Conservation (phyloP, 2,797 vertebrate genomes). For the Alcedo quadribrachys region DNA sequence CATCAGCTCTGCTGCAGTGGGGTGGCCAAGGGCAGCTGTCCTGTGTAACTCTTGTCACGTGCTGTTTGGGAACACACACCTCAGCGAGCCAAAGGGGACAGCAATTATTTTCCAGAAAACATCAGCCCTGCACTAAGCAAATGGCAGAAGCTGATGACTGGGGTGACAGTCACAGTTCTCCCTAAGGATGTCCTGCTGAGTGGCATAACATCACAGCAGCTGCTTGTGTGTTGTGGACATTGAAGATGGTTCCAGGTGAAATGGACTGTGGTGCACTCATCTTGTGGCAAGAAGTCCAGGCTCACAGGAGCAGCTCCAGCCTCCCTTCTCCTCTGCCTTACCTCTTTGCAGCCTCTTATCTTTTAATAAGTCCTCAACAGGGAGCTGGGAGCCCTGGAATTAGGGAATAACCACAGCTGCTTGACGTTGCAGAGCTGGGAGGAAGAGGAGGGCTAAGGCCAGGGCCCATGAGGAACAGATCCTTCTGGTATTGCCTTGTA, state of each 20-base stretch:
- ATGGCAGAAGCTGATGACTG: neutral
- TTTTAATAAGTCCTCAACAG: rapidly evolving
- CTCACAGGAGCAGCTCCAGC: neutral
- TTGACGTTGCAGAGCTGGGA: neutral
- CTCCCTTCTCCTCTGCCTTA: neutral
- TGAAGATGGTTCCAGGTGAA: neutral
- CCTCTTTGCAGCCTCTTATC: neutral
- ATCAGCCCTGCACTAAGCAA: neutral
- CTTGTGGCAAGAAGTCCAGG: neutral
- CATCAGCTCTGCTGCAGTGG: neutral
- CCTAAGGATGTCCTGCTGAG: neutral
- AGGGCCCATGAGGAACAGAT: rapidly evolving
- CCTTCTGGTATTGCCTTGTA: neutral
- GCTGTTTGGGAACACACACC: neutral
- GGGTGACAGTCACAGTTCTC: neutral
- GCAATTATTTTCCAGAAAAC: neutral
- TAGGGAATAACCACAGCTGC: neutral
- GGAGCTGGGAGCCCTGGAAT: neutral
- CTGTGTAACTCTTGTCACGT: neutral
- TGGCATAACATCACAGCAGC: rapidly evolving
- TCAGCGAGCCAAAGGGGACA: neutral
- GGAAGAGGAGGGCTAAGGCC: neutral
- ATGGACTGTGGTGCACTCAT: rapidly evolving
- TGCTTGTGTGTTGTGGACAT: neutral
- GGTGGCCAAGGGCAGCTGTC: neutral